Conservation (phyloP, 2,113 vertebrate species). For the Tympanuchus pallidicinctus region DNA sequence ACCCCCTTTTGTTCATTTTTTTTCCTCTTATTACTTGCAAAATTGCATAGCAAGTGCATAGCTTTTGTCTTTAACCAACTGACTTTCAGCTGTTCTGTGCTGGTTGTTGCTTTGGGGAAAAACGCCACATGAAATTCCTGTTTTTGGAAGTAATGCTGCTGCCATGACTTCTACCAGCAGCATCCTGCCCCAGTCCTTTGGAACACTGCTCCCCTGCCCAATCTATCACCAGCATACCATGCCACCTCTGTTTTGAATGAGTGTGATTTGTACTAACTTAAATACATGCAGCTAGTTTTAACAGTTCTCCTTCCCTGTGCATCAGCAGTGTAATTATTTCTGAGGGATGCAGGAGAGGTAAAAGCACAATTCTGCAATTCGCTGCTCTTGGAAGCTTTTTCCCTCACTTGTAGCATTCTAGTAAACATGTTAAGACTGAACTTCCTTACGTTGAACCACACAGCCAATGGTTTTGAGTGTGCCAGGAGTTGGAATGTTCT, state of each 20-base stretch:
- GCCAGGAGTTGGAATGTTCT: background rate
- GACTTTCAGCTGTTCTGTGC: background rate
- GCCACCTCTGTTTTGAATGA: background rate
- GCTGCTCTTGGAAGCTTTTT: background rate
- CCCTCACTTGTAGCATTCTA: background rate
- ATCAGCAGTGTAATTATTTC: background rate
- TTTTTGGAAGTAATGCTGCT: background rate
- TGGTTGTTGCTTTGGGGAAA: background rate
- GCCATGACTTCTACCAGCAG: background rate
- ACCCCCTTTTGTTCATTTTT: too few relatives aligned
- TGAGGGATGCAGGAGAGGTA: background rate
- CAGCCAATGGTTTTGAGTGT: fast-evolving
- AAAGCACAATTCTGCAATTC: background rate
- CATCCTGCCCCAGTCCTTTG: background rate
- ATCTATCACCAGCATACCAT: fast-evolving
- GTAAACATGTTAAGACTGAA: background rate
- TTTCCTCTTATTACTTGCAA: too few relatives aligned
- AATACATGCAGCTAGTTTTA: background rate
- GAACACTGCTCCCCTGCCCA: background rate
- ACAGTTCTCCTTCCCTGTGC: background rate
- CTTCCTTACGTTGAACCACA: background rate
- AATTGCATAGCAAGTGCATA: background rate
- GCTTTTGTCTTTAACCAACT: background rate
- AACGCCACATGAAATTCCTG: background rate
- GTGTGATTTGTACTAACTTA: background rate